phyloP scores from a whole-genome alignment of 2,888 invertebrate genomes.

The Drosophila yooni region DNA sequence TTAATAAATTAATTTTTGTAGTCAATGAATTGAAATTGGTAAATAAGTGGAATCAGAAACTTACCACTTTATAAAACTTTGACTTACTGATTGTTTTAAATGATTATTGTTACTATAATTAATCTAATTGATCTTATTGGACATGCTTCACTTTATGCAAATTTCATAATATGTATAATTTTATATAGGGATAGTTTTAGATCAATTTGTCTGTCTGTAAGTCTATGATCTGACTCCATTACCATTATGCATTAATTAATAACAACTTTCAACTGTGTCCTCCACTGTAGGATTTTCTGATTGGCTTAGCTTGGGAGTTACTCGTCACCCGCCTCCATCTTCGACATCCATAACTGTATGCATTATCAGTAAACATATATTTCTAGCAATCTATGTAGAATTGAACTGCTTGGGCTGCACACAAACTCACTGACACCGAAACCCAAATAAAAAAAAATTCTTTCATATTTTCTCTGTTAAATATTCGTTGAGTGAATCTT shows the following conservation, averaged over 20 bases:
- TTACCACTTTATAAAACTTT: neutral
- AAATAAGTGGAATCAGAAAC: neutral
- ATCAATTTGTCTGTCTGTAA: neutral
- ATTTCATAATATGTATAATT: neutral
- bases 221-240: neutral
- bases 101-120: neutral
- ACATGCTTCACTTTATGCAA: neutral
- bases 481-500: constrained; percentile 20
- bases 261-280: neutral
- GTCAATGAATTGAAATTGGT: neutral
- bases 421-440: constrained; percentile 7
- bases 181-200: neutral
- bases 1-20: neutral
- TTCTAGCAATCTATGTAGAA: constrained; percentile 4
- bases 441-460: neutral
- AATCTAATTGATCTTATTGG: neutral
- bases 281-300: neutral
- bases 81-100: neutral
- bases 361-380: neutral
- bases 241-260: neutral
- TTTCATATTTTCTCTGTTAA: neutral
- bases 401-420: constrained; percentile 42
- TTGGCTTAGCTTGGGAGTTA: neutral
- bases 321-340: neutral
- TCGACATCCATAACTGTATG: neutral